Evolutionary conservation across 2,113 vertebrate genomes (phyloP).

Genomic region (Phycodurus eques): DNA sequence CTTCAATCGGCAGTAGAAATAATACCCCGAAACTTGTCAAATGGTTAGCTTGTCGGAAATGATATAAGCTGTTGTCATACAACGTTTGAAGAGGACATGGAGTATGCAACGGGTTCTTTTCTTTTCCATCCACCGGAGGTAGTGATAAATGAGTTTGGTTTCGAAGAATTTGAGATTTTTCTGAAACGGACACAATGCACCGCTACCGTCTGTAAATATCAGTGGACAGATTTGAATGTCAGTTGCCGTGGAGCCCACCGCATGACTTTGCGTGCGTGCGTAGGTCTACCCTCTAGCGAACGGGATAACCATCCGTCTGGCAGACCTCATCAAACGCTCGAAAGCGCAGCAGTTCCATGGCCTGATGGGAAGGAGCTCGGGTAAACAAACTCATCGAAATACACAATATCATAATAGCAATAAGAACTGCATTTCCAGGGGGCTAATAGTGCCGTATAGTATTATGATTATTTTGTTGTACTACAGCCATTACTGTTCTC

Average conservation of each 20-base stretch:
- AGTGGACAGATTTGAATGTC: no score
- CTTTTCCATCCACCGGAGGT: no score
- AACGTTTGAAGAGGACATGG: no score
- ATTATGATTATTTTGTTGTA: background rate
- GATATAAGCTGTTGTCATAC: no score
- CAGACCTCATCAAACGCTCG: conserved; percentile 68
- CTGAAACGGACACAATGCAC: background rate
- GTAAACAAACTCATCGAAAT: conserved; percentile 37
- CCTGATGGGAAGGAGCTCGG: conserved; percentile 70
- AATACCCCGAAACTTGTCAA: no score
- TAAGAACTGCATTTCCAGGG: background rate
- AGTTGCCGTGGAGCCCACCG: background rate
- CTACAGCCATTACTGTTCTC: background rate
- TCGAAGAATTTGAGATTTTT: no score
- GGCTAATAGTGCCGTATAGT: background rate
- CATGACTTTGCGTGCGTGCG: conserved; percentile 27
- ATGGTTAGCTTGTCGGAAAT: no score
- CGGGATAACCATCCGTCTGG: conserved; percentile 47
- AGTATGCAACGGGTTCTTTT: no score
- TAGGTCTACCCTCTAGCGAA: conserved; percentile 56
- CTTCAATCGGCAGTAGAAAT: no score
- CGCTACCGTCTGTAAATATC: background rate
- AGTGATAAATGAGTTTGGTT: no score
- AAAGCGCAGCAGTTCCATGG: conserved; percentile 71
- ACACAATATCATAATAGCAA: background rate